Evolutionary conservation across 2,113 vertebrate genomes (phyloP).

Genomic region (Epinephelus lanceolatus): DNA sequence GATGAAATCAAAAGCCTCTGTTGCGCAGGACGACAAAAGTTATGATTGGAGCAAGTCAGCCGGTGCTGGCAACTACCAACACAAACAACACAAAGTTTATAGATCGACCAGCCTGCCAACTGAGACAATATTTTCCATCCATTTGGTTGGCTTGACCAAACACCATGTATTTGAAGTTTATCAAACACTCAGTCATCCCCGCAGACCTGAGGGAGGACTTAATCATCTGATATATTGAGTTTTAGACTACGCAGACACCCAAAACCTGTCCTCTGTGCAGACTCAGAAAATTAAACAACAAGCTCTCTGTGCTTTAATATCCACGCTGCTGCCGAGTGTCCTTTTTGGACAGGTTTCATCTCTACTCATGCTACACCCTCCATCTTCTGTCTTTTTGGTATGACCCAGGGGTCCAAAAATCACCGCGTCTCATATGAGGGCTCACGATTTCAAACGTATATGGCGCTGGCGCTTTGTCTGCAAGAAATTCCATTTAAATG

Average conservation of each 20-base stretch:
- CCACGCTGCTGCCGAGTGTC: slow-evolving; percentile 50
- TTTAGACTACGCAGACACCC: slow-evolving; percentile 50
- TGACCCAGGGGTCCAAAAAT: slow-evolving; percentile 56
- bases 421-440: slow-evolving; percentile 44
- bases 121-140: slow-evolving; percentile 84
- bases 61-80: slow-evolving; percentile 72
- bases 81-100: slow-evolving; percentile 79
- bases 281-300: slow-evolving; percentile 51
- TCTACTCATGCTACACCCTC: slow-evolving; percentile 56
- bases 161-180: slow-evolving; percentile 81
- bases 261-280: slow-evolving; percentile 41
- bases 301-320: slow-evolving; percentile 61
- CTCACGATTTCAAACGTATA: slow-evolving; percentile 37
- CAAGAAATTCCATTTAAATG: slow-evolving; percentile 58
- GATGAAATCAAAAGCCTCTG: slow-evolving; percentile 70
- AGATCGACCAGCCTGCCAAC: slow-evolving; percentile 73
- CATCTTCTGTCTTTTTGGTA: slow-evolving; percentile 65
- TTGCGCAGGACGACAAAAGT: slow-evolving; percentile 64
- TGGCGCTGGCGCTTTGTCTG: slow-evolving; percentile 33
- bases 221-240: slow-evolving; percentile 76
- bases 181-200: slow-evolving; percentile 84
- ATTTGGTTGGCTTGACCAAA: slow-evolving; percentile 79
- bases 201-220: slow-evolving; percentile 68
- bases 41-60: slow-evolving; percentile 79
- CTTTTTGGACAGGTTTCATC: slow-evolving; percentile 70